Evolutionary conservation across 2,888 invertebrate genomes (phyloP), one percentile per base, ranked within the genome.

Genomic region (Phymatocera aterrima): DNA sequence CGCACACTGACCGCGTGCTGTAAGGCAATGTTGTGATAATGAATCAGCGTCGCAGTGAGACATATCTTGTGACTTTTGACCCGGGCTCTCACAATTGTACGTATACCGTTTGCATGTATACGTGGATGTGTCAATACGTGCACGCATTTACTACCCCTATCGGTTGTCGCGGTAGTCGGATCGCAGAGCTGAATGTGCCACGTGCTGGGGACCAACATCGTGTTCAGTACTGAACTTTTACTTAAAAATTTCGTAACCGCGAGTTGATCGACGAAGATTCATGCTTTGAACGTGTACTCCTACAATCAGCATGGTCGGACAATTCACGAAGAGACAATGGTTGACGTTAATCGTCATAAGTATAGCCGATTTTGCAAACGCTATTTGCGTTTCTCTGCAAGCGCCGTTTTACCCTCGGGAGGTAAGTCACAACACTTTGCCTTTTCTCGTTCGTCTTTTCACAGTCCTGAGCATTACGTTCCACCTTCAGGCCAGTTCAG

Each of bases 371-470:
- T 96, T 97, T 90, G 96, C 95, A 85, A 96, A 96, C 88, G 96
- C 96, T 2, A 94, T 96, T 81, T 96, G 96, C 90, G 96, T 97
- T 1, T 96, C 96, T 0, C 90, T 97, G 1, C 96, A 97, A 87
- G 96, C 97, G 1, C 96, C 97, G 0, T 97, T 97, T 90, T 97
- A 96, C 89, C 97, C 97, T 0, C 93, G 93, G 86, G 96, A 96
- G 94, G 96, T 96, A 91, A 92, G 93, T 24, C 88, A 80, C 46
- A 57, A 18, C 10, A 64, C 65, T 54, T 0, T 77, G 21, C 77
- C 61, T 74, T 60, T 57, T 31, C 12, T 18, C n/a, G 18, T n/a
- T n/a, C 46, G 18, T 48, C n/a, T 31, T 8, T 28, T 15, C 2
- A 10, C 28, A 8, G n/a, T 31, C n/a, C 5, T 34, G 31, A 54